Conservation (phyloP, 2,888 invertebrate species). For the Kryphioiulus occultus region DNA sequence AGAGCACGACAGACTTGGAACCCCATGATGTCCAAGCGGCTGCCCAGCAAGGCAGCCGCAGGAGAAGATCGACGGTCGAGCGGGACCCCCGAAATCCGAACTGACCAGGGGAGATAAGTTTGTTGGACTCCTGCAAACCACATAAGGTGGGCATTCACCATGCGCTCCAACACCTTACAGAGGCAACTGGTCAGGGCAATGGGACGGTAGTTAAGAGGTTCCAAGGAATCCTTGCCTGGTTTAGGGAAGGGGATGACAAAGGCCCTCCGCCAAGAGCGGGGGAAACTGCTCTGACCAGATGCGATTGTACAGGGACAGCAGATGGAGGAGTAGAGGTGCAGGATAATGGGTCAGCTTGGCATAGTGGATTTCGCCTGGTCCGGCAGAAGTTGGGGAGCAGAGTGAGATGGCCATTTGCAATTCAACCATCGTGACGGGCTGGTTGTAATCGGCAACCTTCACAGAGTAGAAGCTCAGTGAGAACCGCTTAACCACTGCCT, state of each 20-base stretch:
- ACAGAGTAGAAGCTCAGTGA: background rate
- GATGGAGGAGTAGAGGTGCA: no score
- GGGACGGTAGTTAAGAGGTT: slow-evolving; percentile 54
- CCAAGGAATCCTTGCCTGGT: background rate
- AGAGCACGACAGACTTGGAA: background rate
- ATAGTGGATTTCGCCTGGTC: background rate
- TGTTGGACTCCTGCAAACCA: slow-evolving; percentile 55
- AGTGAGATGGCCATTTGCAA: background rate
- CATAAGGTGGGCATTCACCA: slow-evolving; percentile 56
- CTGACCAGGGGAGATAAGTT: slow-evolving; percentile 54
- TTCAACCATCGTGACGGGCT: background rate
- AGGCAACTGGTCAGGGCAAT: slow-evolving; percentile 57
- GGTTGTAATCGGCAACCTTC: background rate
- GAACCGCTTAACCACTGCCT: background rate
- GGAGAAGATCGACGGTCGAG: background rate
- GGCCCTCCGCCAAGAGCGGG: background rate
- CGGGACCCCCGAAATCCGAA: background rate
- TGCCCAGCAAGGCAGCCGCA: background rate
- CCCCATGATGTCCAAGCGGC: background rate
- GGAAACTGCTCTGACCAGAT: background rate
- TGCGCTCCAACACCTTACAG: slow-evolving; percentile 57
- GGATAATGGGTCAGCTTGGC: background rate
- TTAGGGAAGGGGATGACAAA: background rate
- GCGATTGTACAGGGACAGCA: background rate
- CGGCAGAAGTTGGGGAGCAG: background rate